Evolutionary conservation across 2,113 vertebrate genomes (phyloP).

Genomic region (Thunnus maccoyii): DNA sequence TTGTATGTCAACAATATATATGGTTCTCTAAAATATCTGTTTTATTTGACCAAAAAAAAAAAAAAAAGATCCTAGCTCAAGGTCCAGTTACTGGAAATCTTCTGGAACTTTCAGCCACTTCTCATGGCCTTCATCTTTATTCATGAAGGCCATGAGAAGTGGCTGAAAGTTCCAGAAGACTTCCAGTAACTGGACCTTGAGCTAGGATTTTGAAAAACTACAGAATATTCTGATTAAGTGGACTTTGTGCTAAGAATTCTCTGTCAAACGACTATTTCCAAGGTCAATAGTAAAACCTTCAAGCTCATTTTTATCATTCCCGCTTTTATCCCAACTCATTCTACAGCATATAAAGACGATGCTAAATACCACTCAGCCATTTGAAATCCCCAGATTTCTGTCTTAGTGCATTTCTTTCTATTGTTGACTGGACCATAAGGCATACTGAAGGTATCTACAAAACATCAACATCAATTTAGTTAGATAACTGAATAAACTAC

Average conservation of each 20-base stretch:
- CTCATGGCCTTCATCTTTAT: no score
- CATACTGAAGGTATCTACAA: background rate
- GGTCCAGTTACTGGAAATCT: background rate
- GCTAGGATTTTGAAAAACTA: no score
- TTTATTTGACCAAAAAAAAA: background rate
- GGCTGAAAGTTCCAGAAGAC: no score
- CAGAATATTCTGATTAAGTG: no score
- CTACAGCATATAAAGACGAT: background rate
- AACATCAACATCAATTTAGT: background rate
- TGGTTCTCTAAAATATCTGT: background rate
- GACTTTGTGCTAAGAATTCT: no score
- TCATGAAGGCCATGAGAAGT: no score
- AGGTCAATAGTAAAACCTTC: no score
- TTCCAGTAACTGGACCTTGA: no score
- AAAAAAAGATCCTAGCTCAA: no score
- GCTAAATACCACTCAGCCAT: background rate
- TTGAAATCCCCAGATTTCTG: background rate
- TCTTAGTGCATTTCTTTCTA: background rate
- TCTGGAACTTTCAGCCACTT: background rate
- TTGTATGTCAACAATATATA: background rate
- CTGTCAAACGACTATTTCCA: no score
- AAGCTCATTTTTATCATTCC: background rate
- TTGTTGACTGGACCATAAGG: background rate
- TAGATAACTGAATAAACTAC: background rate
- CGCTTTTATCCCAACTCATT: background rate